These are phyloP conservation scores for Fragum sueziense DNA, from an alignment of 2,888 invertebrate genomes.

Conservation along the genomic window DNA sequence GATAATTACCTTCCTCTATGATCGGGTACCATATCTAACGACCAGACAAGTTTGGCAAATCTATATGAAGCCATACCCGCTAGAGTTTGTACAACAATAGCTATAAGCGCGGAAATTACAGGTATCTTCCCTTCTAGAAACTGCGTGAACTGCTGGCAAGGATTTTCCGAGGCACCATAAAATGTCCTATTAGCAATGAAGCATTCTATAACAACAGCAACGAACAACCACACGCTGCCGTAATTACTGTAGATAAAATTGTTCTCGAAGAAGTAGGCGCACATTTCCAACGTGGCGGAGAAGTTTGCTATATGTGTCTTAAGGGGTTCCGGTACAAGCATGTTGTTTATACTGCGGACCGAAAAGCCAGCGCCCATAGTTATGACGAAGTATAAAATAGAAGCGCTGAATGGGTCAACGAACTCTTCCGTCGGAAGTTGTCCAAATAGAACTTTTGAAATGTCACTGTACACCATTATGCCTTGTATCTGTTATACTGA, in stretches of 20 bases:
- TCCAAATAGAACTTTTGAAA: conserved; percentile 43
- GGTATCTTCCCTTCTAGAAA: conserved; percentile 62
- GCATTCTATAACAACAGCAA: conserved; percentile 71
- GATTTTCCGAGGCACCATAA: conserved; percentile 75
- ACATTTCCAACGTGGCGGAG: conserved; percentile 74
- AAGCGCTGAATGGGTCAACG: conserved; percentile 71
- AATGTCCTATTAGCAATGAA: conserved; percentile 74
- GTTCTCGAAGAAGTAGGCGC: conserved; percentile 78
- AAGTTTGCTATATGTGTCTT: conserved; percentile 70
- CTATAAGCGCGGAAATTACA: conserved; percentile 54
- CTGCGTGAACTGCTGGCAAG: conserved; percentile 70
- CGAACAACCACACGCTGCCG: conserved; percentile 71
- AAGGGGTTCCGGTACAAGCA: conserved; percentile 59
- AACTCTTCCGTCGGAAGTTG: conserved; percentile 66
- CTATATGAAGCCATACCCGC: conserved; percentile 75
- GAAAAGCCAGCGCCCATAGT: conserved; percentile 68
- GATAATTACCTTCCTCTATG: conserved; percentile 75
- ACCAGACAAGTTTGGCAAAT: conserved; percentile 74
- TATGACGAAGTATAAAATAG: conserved; percentile 70
- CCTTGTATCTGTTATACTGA: neutral
- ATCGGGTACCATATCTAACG: conserved; percentile 75
- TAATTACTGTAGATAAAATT: conserved; percentile 76
- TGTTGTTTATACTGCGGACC: conserved; percentile 63
- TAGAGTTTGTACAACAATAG: conserved; percentile 68
- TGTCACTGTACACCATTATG: conserved; percentile 55